Conservation (phyloP, 92 coral and sea anemone species). For the Zoanthus gigantus region DNA sequence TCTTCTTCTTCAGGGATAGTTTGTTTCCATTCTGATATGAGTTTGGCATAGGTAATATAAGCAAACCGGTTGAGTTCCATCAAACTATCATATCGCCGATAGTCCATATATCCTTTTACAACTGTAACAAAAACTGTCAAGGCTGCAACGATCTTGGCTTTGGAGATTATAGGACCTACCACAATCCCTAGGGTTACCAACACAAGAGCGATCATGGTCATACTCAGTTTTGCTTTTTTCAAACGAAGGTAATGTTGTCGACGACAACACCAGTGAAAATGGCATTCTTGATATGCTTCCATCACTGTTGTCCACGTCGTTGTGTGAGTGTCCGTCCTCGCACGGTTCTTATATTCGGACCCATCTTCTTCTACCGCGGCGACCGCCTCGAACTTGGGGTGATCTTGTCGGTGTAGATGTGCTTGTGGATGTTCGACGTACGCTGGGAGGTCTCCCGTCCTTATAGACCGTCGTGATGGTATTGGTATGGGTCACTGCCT, state of each 20-base stretch:
- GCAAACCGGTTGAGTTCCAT: not conserved
- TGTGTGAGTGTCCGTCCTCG: not conserved
- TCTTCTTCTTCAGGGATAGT: not conserved
- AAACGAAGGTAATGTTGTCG: not conserved
- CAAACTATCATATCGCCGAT: constrained; percentile 18
- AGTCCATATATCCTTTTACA: constrained; percentile 2
- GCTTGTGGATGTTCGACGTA: too few relatives aligned
- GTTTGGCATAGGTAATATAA: constrained; percentile 3
- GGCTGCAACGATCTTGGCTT: not conserved
- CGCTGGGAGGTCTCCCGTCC: too few relatives aligned
- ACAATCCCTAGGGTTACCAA: not conserved
- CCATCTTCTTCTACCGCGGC: too few relatives aligned
- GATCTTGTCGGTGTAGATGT: too few relatives aligned
- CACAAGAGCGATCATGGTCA: not conserved
- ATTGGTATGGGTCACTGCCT: constrained; percentile 14
- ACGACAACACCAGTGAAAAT: not conserved
- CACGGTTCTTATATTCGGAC: too few relatives aligned
- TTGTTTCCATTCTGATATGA: not conserved
- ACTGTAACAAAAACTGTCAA: not conserved
- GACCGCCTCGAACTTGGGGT: too few relatives aligned
- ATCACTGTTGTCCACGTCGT: not conserved
- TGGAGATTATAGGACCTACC: not conserved
- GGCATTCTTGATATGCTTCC: not conserved
- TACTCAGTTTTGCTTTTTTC: not conserved
- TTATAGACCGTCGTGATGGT: too few relatives aligned